Evolutionary conservation across 2,113 vertebrate genomes (phyloP).

Genomic region (Oceanodroma tethys): DNA sequence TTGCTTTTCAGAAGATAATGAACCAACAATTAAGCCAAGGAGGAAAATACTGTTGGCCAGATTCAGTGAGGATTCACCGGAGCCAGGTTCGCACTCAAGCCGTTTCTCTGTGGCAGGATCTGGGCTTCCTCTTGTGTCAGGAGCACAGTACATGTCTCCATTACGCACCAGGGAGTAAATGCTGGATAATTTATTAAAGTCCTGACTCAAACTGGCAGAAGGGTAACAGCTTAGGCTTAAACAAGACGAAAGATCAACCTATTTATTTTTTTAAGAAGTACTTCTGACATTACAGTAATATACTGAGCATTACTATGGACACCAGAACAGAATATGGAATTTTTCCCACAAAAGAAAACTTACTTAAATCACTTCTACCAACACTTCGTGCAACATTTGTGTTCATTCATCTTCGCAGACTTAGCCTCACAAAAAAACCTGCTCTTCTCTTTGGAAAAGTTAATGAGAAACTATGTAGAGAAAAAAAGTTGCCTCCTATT

Average conservation of each 20-base stretch:
- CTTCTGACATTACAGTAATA: not conserved
- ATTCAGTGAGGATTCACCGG: not conserved
- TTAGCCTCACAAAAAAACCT: not conserved
- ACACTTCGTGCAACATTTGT: not conserved
- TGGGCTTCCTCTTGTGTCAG: not conserved
- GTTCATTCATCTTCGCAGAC: not conserved
- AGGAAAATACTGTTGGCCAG: not conserved
- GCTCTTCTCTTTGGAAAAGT: not conserved
- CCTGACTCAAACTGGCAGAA: not conserved
- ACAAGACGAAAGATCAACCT: not conserved
- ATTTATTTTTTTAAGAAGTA: not conserved
- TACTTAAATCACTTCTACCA: not conserved
- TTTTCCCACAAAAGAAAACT: not conserved
- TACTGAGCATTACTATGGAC: not conserved
- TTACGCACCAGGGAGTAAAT: not conserved
- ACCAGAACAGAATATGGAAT: not conserved
- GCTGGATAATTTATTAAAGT: not conserved
- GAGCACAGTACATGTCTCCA: not conserved
- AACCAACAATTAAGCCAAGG: not conserved
- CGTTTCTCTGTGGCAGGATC: not conserved
- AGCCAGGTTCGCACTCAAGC: not conserved
- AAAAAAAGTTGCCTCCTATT: not conserved
- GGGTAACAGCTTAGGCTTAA: not conserved
- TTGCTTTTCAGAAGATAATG: not conserved
- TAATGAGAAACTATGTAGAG: not conserved